phyloP scores from a whole-genome alignment of 2,888 invertebrate species.

The Callosobruchus maculatus region DNA sequence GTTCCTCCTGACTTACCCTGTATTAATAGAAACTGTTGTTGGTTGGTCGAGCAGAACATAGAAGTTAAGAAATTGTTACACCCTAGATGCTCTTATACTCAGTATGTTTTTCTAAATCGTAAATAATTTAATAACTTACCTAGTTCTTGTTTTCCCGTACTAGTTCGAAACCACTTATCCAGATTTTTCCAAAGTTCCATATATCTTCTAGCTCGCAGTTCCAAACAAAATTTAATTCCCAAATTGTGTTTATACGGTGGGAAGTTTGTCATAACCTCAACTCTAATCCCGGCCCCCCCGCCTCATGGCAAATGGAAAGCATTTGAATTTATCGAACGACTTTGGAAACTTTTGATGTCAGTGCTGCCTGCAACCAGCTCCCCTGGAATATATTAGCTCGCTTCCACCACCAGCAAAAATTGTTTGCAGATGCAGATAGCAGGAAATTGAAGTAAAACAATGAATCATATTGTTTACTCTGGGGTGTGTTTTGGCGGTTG shows the following conservation, averaged over 20 bases:
- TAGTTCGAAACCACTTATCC: not conserved
- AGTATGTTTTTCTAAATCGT: not conserved
- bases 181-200: not conserved
- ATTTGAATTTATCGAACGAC: conserved; percentile 2
- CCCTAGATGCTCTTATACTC: not conserved
- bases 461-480: not conserved
- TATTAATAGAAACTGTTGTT: no score
- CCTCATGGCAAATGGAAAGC: not conserved
- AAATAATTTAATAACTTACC: not conserved
- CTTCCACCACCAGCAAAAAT: not conserved
- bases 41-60: no score
- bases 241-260: conserved; percentile 1
- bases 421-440: not conserved
- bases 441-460: not conserved
- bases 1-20: no score
- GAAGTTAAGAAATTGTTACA: no score
- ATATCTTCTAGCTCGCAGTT: not conserved
- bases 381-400: not conserved
- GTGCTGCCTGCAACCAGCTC: not conserved
- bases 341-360: not conserved
- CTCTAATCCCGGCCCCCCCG: not conserved
- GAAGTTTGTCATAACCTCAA: not conserved
- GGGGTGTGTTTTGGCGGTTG: not conserved
- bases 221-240: conserved; percentile 3
- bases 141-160: not conserved